A percentile compares a stretch with the other conserved stretches of the same genome.
Conservation (phyloP, 2,113 vertebrate genomes). For the Neogale vison region DNA sequence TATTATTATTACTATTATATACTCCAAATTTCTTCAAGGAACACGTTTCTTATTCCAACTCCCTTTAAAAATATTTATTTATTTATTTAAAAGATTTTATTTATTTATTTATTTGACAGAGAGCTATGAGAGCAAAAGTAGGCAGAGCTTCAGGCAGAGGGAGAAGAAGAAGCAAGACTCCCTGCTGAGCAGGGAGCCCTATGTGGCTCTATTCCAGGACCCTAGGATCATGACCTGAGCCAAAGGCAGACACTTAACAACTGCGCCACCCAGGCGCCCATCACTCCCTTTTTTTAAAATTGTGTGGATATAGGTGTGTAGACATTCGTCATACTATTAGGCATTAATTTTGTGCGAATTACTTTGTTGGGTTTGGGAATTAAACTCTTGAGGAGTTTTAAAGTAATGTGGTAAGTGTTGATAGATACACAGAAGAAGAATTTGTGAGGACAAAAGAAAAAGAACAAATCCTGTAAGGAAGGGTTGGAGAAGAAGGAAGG, state of each 20-base stretch:
- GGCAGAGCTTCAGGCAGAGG: too few relatives aligned
- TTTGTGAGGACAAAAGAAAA: background rate
- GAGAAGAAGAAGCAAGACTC: too few relatives aligned
- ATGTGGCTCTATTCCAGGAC: too few relatives aligned
- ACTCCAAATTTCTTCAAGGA: constrained; percentile 17
- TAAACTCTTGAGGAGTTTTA: constrained; percentile 11
- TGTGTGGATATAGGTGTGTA: background rate
- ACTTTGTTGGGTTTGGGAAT: background rate
- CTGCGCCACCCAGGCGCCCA: too few relatives aligned
- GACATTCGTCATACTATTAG: background rate
- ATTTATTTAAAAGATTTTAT: too few relatives aligned
- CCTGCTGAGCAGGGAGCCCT: too few relatives aligned
- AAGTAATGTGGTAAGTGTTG: constrained; percentile 7
- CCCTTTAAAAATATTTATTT: background rate
- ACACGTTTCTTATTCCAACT: background rate
- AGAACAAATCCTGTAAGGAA: background rate
- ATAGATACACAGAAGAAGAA: background rate
- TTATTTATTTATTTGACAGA: too few relatives aligned
- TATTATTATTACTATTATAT: background rate
- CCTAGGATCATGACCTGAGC: too few relatives aligned
- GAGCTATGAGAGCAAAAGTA: too few relatives aligned
- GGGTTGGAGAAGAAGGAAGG: background rate
- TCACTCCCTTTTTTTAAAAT: background rate
- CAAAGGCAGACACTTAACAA: too few relatives aligned
- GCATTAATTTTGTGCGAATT: constrained; percentile 34